Conservation (phyloP, 2,113 vertebrate genomes). For the Paracanthobrama guichenoti region DNA sequence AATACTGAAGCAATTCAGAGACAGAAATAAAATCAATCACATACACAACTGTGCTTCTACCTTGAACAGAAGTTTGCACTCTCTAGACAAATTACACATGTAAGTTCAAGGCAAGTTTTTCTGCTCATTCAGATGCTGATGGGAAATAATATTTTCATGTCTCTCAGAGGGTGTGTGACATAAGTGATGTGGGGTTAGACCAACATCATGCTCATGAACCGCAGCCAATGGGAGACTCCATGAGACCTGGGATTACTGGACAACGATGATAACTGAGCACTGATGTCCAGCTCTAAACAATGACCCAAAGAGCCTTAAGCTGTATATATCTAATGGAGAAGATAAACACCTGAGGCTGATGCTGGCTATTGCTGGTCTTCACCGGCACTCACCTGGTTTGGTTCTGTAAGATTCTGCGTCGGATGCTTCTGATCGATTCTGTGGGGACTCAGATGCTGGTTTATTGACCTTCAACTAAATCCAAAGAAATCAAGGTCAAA, state of each 20-base stretch:
- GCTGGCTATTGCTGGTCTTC: background rate
- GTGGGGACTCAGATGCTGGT: conserved; percentile 12
- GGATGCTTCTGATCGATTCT: background rate
- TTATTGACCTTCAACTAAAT: conserved; percentile 37
- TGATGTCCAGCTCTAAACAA: conserved; percentile 69
- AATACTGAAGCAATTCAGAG: background rate
- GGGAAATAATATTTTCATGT: background rate
- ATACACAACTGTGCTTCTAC: background rate
- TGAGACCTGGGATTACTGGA: conserved; percentile 80
- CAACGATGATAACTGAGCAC: conserved; percentile 77
- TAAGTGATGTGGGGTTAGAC: background rate
- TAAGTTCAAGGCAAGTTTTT: background rate
- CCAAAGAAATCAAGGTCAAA: background rate
- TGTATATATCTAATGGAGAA: background rate
- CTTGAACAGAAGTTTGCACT: background rate
- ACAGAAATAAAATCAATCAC: background rate
- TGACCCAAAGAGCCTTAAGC: conserved; percentile 5
- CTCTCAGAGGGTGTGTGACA: background rate
- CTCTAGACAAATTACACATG: background rate
- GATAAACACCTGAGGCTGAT: background rate
- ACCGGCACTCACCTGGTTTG: conserved; percentile 4
- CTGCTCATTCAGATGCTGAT: background rate
- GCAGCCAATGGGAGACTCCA: no score
- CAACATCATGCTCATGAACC: conserved; percentile 43
- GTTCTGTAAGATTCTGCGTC: background rate